These are phyloP conservation scores for Anomalospiza imberbis DNA, from an alignment of 2,797 vertebrate species.

Conservation along the genomic window DNA sequence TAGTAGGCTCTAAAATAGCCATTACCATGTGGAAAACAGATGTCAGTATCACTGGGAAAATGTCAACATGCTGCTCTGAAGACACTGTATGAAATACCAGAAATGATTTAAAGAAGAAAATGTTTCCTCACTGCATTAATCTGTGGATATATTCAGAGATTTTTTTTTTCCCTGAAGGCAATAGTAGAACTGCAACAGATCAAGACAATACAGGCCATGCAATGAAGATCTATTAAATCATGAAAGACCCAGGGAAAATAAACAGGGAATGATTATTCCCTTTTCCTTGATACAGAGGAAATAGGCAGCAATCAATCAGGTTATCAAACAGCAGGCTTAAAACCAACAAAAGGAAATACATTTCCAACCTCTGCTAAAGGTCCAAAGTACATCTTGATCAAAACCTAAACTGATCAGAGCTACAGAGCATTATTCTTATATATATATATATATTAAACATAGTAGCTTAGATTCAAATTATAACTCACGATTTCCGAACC, in stretches of 20 bases:
- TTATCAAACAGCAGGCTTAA: not conserved
- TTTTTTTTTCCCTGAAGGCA: not conserved
- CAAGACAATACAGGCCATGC: not conserved
- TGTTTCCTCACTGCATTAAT: not conserved
- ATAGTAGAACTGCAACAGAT: not conserved
- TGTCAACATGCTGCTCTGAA: not conserved
- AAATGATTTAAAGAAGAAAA: not conserved
- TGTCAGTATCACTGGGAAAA: not conserved
- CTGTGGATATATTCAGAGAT: not conserved
- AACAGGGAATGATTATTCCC: not conserved
- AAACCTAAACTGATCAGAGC: not conserved
- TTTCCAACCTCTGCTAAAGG: not conserved
- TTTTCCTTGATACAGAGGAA: not conserved
- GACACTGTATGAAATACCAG: not conserved
- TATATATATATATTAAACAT: not conserved
- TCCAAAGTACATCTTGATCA: not conserved
- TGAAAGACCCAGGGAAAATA: not conserved
- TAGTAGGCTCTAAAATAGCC: not conserved
- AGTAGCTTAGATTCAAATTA: not conserved
- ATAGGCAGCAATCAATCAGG: not conserved
- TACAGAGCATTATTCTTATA: not conserved
- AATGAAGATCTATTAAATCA: not conserved
- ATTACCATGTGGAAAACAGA: not conserved
- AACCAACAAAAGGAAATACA: not conserved
- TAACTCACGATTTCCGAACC: not conserved